A percentile compares a stretch with the other conserved stretches of the same genome.
Conservation (phyloP, 2,797 vertebrate genomes). For the Gambusia yucatana region DNA sequence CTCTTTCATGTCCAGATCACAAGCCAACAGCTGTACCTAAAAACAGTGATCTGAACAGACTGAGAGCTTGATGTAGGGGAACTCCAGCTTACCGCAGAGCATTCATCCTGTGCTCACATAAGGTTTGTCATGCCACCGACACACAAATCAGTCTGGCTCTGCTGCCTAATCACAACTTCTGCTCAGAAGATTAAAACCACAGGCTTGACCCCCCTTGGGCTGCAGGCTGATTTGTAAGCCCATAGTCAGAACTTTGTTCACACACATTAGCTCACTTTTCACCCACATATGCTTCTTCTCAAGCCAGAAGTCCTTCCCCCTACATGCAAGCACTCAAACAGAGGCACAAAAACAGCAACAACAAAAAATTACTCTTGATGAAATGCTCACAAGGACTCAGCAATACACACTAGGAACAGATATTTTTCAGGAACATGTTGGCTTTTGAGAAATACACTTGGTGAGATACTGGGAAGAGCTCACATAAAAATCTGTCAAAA, state of each 20-base stretch:
- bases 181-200: constrained; percentile 68
- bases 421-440: background rate
- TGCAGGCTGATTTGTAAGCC: constrained; percentile 41
- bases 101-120: constrained; percentile 65
- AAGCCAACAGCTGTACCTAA: constrained; percentile 63
- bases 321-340: constrained; percentile 60
- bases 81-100: constrained; percentile 68
- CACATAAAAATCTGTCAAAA: background rate
- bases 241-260: constrained; percentile 47
- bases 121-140: constrained; percentile 63
- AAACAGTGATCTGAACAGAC: constrained; percentile 59
- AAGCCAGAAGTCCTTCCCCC: constrained; percentile 45
- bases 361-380: constrained; percentile 48
- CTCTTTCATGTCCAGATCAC: constrained; percentile 49
- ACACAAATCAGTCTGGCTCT: constrained; percentile 54
- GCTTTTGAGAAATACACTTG: background rate
- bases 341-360: constrained; percentile 40
- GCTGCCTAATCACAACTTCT: constrained; percentile 60
- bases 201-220: constrained; percentile 64
- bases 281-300: constrained; percentile 49
- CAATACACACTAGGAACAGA: background rate
- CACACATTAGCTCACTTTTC: constrained; percentile 57
- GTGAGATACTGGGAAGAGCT: too few species aligned
- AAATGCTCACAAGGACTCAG: constrained; percentile 25
- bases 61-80: constrained; percentile 56